These are phyloP conservation scores for Drosophila paramelanica DNA, from an alignment of 2,888 invertebrate species.

Conservation along the genomic window DNA sequence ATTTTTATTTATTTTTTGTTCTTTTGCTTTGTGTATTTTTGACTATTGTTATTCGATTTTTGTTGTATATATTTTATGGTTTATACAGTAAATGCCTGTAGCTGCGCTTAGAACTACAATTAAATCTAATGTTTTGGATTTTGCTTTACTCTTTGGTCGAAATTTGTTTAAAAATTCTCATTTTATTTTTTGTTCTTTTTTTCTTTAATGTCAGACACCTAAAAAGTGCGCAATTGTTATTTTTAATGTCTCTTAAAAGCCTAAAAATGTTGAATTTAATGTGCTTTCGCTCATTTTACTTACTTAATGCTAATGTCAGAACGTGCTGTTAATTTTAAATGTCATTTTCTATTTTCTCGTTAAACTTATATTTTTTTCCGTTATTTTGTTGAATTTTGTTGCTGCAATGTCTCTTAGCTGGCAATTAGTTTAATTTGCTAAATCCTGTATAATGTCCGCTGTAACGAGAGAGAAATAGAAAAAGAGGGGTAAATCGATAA, in stretches of 20 bases:
- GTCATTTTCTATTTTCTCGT: conserved; percentile 20
- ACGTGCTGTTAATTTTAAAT: conserved; percentile 46
- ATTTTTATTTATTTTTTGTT: too few relatives aligned
- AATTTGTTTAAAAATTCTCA: conserved; percentile 35
- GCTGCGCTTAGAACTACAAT: conserved; percentile 29
- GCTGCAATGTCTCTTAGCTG: conserved; percentile 48
- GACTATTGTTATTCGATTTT: not conserved
- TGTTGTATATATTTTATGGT: conserved; percentile 13
- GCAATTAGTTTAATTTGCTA: conserved; percentile 81
- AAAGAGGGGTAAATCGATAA: conserved; percentile 45
- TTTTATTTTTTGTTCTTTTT: conserved; percentile 15
- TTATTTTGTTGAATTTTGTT: conserved; percentile 17
- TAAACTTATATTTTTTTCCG: conserved; percentile 4
- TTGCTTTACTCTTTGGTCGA: conserved; percentile 61
- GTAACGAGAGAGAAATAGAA: conserved; percentile 46
- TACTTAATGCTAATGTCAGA: conserved; percentile 72
- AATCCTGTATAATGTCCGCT: conserved; percentile 83
- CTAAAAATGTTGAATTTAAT: conserved; percentile 39
- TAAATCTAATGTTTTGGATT: conserved; percentile 28
- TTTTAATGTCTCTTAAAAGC: conserved; percentile 51
- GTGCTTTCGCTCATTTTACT: conserved; percentile 53
- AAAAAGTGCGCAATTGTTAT: conserved; percentile 28
- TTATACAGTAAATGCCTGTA: conserved; percentile 38
- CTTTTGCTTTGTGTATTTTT: not conserved
- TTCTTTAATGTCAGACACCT: conserved; percentile 30